Conservation (phyloP, 2,888 invertebrate genomes). For the Cephus spinipes region DNA sequence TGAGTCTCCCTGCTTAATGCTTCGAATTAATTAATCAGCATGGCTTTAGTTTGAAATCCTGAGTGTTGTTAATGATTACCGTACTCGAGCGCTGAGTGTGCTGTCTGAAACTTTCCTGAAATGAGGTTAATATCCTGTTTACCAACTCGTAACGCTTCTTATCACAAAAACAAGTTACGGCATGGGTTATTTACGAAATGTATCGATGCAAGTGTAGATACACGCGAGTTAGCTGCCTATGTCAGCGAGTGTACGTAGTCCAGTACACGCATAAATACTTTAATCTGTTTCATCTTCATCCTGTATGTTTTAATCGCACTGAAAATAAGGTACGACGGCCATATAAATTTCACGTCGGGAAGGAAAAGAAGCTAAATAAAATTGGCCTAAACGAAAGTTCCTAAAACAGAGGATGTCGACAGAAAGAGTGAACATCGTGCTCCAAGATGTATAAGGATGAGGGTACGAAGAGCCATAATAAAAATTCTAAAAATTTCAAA, state of each 20-base stretch:
- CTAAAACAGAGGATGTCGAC: neutral
- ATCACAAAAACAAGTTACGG: constrained; percentile 42
- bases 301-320: neutral
- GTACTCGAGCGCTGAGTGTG: neutral
- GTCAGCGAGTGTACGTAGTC: neutral
- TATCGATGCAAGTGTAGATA: constrained; percentile 37
- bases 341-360: neutral
- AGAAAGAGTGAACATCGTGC: neutral
- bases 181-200: constrained; percentile 38
- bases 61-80: neutral
- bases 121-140: constrained; percentile 54
- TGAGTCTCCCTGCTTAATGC: neutral
- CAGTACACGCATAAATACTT: neutral
- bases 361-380: neutral
- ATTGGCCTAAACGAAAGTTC: neutral
- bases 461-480: neutral
- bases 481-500: neutral
- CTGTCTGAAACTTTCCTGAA: constrained; percentile 23
- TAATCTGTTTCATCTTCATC: too few species aligned
- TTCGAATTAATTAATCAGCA: neutral
- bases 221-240: constrained; percentile 7
- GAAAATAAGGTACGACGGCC: neutral
- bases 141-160: constrained; percentile 43
- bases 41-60: neutral
- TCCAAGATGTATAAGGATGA: neutral